Base-by-base conservation (phyloP, 2,888 invertebrate genomes). In the Ceriagrion tenellum region DNA sequence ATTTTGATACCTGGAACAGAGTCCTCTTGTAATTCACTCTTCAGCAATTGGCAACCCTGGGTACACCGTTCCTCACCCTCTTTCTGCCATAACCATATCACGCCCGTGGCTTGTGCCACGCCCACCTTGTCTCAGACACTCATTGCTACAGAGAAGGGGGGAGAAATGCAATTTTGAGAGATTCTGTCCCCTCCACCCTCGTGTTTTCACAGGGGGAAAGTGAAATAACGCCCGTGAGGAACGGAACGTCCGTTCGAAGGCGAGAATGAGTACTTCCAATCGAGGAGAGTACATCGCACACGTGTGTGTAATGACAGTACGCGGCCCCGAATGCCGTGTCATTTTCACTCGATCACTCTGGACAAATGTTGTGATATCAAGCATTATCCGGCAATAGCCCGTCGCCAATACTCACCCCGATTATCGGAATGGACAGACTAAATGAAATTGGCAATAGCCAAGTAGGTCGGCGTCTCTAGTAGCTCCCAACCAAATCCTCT, bases 191-290 rank as follows among this genome's bases (percentile, higher is more conserved):
- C 59, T 16, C 16, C 59, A 59, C n/a, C n/a, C n/a, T 18, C n/a
- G 69, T 4, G 26, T n/a, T 69, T 23, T 13, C 26, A n/a, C n/a
- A 20, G 69, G n/a, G 69, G 69, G 10, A 69, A n/a, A n/a, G 10
- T 69, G 69, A 69, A 23, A 69, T 69, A 69, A 69, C 69, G 1
- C n/a, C 4, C 69, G 1, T 20, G 26, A 10, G 69, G n/a, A 16
- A 16, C 26, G n/a, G 69, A 20, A 13, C 2, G 16, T 59, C 16
- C 69, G n/a, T n/a, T 69, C 69, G n/a, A 69, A 2, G n/a, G 69
- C 69, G 69, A 69, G 69, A 69, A 69, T 69, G n/a, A 69, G 69
- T n/a, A 23, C 69, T 69, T n/a, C 69, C 69, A 69, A 69, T n/a
- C 18, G 26, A n/a, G 69, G 23, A 6, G 3, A 23, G 23, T 69